A percentile compares a stretch with the other conserved stretches of the same genome.
These are phyloP conservation scores for Ibidorhyncha struthersii DNA, from an alignment of 2,113 vertebrate genomes.

Conservation along the genomic window DNA sequence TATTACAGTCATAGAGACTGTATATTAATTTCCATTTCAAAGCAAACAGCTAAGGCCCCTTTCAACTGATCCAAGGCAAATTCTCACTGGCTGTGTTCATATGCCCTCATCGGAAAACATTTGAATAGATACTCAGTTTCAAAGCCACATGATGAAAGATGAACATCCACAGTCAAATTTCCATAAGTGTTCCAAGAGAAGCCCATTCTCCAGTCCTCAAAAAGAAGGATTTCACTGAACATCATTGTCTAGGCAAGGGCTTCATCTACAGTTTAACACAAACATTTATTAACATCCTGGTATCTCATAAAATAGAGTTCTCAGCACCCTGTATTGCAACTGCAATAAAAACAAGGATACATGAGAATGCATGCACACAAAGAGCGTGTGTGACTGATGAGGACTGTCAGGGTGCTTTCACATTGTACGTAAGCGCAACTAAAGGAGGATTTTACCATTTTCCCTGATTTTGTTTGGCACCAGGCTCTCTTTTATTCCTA, in stretches of 20 bases:
- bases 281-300: neutral
- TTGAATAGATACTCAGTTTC: neutral
- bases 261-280: neutral
- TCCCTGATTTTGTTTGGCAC: neutral
- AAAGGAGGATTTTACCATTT: neutral
- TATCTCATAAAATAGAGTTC: neutral
- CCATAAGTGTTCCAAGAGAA: neutral
- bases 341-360: neutral
- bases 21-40: constrained; percentile 27
- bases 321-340: neutral
- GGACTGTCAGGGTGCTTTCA: neutral
- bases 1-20: neutral
- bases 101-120: neutral
- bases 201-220: neutral
- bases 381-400: accelerated
- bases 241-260: neutral
- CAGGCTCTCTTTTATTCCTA: neutral
- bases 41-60: neutral
- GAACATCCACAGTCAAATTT: neutral
- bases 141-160: neutral
- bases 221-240: neutral
- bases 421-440: accelerated
- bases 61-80: neutral
- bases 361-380: neutral
- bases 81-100: neutral